Evolutionary conservation across 2,888 invertebrate species (phyloP), one percentile per base, ranked within the genome.

Genomic region (Perizoma flavofasciatum): DNA sequence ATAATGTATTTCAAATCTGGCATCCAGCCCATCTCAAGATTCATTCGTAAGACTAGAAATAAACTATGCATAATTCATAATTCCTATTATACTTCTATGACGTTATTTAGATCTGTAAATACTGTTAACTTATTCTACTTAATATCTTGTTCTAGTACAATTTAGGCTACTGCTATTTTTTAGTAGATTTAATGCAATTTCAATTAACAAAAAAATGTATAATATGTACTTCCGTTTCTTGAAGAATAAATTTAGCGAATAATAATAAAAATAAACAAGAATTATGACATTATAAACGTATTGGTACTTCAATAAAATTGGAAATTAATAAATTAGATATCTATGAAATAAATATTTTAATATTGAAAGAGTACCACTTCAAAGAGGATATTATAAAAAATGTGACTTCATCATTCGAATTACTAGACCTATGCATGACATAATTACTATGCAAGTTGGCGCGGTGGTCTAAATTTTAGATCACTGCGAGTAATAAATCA

Each of bases 121-220:
- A 41, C 59, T 70, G 75, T 77, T 79, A 72, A 71, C 71, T 75
- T 75, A 76, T 79, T 72, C 61, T 67, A 64, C 61, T 59, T 47
- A 58, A 65, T 69, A 22, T 22, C 69, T 69, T 71, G 54, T 40
- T 48, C 35, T 58, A 61, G 50, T 61, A 50, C 73, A 75, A 62
- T 62, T 48, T 61, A 22, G 22, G 22, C 22, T 22, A 22, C 52
- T 51, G 49, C 56, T 59, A 60, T 53, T 49, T 55, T 37, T 46
- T 63, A 59, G 56, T 67, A 60, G 58, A 52, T 65, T 64, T 50
- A 54, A 55, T 40, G 50, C 50, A 65, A 63, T 63, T 41, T 59
- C 46, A 63, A 69, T 65, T 56, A 53, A 59, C 46, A 49, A 47
- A 10, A n/a, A 10, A 34, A 43, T 52, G 37, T 37, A 6, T 37